Evolutionary conservation across 2,888 invertebrate genomes (phyloP).

Genomic region (Amphipoea lucens): DNA sequence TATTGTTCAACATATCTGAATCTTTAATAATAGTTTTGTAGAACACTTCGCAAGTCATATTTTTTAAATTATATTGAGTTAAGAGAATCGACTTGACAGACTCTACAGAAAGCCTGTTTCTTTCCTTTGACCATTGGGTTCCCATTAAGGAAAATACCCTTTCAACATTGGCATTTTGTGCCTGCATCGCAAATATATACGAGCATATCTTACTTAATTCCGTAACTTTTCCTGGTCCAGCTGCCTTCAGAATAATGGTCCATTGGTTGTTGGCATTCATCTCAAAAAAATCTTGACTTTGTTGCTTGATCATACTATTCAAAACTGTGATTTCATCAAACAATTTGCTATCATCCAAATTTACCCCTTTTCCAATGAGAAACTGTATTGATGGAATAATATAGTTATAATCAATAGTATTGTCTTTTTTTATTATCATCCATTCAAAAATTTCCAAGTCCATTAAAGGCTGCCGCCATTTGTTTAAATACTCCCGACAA

Average conservation of each 20-base stretch:
- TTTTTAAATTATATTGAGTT: constrained; percentile 32
- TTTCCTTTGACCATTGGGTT: constrained; percentile 28
- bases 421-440: constrained; percentile 14
- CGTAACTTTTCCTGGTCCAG: constrained; percentile 27
- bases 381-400: constrained; percentile 18
- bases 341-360: constrained; percentile 11
- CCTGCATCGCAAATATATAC: constrained; percentile 38
- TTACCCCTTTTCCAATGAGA: constrained; percentile 19
- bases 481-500: constrained; percentile 26
- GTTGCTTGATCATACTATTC: constrained; percentile 17
- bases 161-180: constrained; percentile 41
- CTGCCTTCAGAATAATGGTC: constrained; percentile 25
- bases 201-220: constrained; percentile 29
- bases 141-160: constrained; percentile 41
- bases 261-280: constrained; percentile 30
- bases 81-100: constrained; percentile 29
- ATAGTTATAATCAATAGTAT: constrained; percentile 16
- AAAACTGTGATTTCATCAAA: constrained; percentile 22
- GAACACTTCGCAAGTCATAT: constrained; percentile 28
- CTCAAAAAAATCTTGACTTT: constrained; percentile 30
- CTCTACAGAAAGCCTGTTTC: constrained; percentile 24
- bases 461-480: constrained; percentile 19
- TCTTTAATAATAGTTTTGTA: constrained; percentile 36
- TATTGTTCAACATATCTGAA: constrained; percentile 21
- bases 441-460: constrained; percentile 24